Evolutionary conservation across 2,888 invertebrate species (phyloP).

Genomic region (Hypena proboscidalis): DNA sequence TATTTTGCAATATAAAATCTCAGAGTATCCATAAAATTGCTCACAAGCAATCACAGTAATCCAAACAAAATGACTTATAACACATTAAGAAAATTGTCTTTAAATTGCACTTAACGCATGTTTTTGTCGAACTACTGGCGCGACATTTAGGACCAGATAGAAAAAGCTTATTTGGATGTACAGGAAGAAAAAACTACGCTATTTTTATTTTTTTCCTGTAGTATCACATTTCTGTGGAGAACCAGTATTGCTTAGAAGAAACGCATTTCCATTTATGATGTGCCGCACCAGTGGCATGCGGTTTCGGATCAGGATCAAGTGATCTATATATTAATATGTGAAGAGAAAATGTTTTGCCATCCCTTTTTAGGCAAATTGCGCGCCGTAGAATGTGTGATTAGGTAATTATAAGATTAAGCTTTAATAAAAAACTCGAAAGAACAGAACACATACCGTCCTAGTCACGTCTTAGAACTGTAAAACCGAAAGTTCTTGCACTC

Average conservation of each 20-base stretch:
- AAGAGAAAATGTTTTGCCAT: no score
- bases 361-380: no score
- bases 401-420: no score
- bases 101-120: slow-evolving; percentile 1
- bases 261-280: slow-evolving; percentile 19
- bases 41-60: no score
- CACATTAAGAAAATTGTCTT: slow-evolving; percentile 2
- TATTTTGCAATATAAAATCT: no score
- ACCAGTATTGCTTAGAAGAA: slow-evolving; percentile 15
- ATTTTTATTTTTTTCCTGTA: slow-evolving; percentile 14
- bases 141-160: background rate
- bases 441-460: no score
- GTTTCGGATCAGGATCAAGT: slow-evolving; percentile 6
- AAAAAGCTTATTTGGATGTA: slow-evolving; percentile 2
- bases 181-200: slow-evolving; percentile 12
- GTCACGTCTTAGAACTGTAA: no score
- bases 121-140: background rate
- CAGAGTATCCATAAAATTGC: no score
- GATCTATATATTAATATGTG: no score
- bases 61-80: background rate
- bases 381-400: no score
- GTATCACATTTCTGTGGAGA: slow-evolving; percentile 4
- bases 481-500: no score
- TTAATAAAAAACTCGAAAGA: no score
- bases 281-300: slow-evolving; percentile 7